Evolutionary conservation across 2,113 vertebrate genomes (phyloP).

Genomic region (Labrus mixtus): DNA sequence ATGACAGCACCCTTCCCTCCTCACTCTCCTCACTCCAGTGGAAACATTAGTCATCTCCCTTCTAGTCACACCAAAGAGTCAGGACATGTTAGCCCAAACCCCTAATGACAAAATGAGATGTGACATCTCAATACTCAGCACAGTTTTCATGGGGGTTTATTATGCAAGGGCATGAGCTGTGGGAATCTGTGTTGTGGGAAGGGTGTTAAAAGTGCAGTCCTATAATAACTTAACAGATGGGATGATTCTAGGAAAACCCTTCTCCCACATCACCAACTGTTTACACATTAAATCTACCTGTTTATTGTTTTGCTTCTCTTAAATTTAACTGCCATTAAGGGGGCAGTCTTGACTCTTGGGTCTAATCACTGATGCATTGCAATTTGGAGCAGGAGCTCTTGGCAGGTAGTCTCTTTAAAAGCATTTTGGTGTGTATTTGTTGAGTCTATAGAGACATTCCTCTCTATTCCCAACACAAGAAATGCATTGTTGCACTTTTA

Average conservation of each 20-base stretch:
- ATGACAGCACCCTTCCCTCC: constrained; percentile 61
- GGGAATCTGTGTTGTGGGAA: constrained; percentile 53
- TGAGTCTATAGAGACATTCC: constrained; percentile 23
- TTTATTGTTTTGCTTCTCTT: neutral
- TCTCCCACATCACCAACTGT: constrained; percentile 25
- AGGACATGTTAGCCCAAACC: constrained; percentile 70
- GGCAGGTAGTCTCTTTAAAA: constrained; percentile 1
- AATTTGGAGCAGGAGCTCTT: constrained; percentile 20
- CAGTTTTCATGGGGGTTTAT: constrained; percentile 61
- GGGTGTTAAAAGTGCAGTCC: constrained; percentile 43
- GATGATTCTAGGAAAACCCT: constrained; percentile 34
- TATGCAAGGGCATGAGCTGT: constrained; percentile 52
- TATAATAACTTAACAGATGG: constrained; percentile 17
- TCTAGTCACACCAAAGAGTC: constrained; percentile 73
- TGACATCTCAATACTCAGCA: constrained; percentile 76
- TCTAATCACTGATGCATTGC: constrained; percentile 15
- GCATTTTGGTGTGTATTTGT: constrained; percentile 26
- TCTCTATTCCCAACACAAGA: constrained; percentile 49
- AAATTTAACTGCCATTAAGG: constrained; percentile 28
- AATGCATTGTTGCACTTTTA: constrained; percentile 71
- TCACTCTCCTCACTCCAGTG: constrained; percentile 57
- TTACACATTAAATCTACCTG: constrained; percentile 40
- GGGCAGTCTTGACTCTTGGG: constrained; percentile 5
- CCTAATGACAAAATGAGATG: constrained; percentile 74
- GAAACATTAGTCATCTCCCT: constrained; percentile 77